Conservation (phyloP, 2,113 vertebrate genomes). For the Carettochelys insculpta region DNA sequence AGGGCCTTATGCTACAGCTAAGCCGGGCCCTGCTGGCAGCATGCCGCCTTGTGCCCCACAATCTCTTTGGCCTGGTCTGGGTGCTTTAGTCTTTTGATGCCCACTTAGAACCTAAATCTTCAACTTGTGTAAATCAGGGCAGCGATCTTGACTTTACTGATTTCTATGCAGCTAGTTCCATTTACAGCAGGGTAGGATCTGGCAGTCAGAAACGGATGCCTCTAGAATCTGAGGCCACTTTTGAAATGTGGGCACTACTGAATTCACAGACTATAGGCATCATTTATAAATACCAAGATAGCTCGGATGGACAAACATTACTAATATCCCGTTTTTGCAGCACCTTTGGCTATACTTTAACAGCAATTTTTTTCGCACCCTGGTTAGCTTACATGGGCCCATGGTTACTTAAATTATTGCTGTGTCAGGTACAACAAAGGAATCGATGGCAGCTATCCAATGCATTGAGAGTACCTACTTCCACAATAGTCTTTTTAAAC, state of each 20-base stretch:
- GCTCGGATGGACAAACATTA: not conserved
- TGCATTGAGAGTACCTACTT: not conserved
- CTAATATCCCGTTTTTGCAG: not conserved
- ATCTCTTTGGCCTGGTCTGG: too few species aligned
- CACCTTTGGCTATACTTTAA: not conserved
- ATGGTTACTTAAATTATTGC: not conserved
- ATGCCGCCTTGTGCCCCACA: too few species aligned
- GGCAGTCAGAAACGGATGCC: not conserved
- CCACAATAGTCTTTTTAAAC: not conserved
- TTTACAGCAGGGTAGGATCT: not conserved
- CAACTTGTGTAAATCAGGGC: not conserved
- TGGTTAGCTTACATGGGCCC: rapidly evolving
- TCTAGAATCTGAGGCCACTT: rapidly evolving
- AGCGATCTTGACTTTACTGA: not conserved
- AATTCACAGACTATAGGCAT: not conserved
- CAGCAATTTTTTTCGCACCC: not conserved
- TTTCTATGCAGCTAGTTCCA: not conserved
- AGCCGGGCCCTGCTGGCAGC: too few species aligned
- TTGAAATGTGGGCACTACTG: not conserved
- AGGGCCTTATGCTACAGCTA: too few species aligned
- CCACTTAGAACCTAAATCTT: not conserved
- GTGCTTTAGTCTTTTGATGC: not conserved
- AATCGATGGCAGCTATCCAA: not conserved
- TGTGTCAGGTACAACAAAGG: not conserved
- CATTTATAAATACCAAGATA: not conserved